Percentiles rank a stretch among this genome's conserved stretches.
These are phyloP conservation scores for Leucoraja erinaceus DNA, from an alignment of 2,113 vertebrate species.

Conservation along the genomic window DNA sequence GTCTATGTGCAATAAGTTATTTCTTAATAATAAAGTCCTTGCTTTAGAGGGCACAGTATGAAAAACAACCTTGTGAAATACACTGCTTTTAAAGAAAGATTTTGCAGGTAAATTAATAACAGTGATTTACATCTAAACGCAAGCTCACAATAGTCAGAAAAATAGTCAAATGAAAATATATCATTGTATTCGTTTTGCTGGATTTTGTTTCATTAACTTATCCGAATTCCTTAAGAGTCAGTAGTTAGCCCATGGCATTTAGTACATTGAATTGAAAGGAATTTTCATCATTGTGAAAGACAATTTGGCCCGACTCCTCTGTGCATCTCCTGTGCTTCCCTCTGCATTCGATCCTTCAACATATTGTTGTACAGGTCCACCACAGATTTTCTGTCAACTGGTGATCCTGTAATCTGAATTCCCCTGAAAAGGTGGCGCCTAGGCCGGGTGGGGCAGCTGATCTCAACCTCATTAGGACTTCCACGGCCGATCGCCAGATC, in stretches of 20 bases:
- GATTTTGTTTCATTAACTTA: not conserved
- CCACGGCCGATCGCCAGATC: too few species aligned
- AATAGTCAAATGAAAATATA: not conserved
- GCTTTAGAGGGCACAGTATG: not conserved
- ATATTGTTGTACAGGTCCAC: too few species aligned
- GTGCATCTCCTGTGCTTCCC: not conserved
- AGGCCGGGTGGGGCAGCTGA: too few species aligned
- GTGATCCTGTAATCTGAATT: too few species aligned
- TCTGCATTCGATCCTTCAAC: too few species aligned
- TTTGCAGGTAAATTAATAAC: not conserved
- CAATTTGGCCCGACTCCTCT: not conserved
- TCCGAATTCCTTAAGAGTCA: not conserved
- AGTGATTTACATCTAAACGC: not conserved
- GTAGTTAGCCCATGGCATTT: not conserved
- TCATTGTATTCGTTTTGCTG: not conserved
- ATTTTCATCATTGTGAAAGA: not conserved
- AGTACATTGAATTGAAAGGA: not conserved
- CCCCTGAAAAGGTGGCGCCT: too few species aligned
- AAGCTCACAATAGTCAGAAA: not conserved
- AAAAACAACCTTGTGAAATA: not conserved
- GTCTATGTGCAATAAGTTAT: not conserved
- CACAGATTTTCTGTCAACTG: too few species aligned
- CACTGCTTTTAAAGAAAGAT: not conserved
- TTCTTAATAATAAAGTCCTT: not conserved
- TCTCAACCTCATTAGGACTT: too few species aligned